Evolutionary conservation across 2,888 invertebrate species (phyloP).

Genomic region (Nomada ferruginata): DNA sequence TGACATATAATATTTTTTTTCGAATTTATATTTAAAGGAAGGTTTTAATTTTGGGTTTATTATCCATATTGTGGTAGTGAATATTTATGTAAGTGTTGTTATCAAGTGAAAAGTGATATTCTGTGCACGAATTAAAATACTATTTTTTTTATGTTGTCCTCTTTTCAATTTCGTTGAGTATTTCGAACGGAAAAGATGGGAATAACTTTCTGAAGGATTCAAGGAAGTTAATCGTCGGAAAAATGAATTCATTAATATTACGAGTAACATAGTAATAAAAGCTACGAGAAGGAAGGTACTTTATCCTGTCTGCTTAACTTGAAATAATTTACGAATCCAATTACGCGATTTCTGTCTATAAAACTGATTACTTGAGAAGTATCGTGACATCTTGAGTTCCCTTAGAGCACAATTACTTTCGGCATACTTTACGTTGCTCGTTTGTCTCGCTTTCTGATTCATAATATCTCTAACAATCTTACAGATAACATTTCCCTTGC

Average conservation of each 20-base stretch:
- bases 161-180: background rate
- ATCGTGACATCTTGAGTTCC: too few species aligned
- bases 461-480: background rate
- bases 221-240: background rate
- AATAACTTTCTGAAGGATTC: background rate
- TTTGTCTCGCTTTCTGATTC: too few species aligned
- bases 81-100: background rate
- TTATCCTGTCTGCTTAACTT: too few species aligned
- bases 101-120: conserved; percentile 4
- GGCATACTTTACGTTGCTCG: too few species aligned
- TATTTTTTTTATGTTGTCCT: background rate
- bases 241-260: background rate
- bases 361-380: too few species aligned
- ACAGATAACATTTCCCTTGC: background rate
- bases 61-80: conserved; percentile 9
- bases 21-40: conserved; percentile 3
- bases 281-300: too few species aligned
- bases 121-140: background rate
- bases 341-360: background rate
- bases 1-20: background rate
- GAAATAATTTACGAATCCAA: conserved; percentile 52
- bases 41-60: conserved; percentile 22
- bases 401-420: too few species aligned
- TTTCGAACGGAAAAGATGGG: background rate
- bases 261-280: too few species aligned